Evolutionary conservation across 2,113 vertebrate species (phyloP).

Genomic region (Hemichromis elongatus): DNA sequence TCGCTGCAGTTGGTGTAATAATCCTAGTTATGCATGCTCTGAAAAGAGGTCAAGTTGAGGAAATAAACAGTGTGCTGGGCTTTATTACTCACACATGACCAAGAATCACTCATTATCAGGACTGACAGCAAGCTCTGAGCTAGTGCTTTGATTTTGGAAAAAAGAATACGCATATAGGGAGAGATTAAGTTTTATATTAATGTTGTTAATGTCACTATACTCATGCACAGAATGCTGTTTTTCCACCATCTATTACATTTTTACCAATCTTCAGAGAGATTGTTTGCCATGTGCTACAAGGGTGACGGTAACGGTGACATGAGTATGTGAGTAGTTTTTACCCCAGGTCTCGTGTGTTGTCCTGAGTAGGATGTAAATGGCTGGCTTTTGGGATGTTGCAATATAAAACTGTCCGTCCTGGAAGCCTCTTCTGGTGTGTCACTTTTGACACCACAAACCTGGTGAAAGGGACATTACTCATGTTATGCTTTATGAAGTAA

Average conservation of each 20-base stretch:
- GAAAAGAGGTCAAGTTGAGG: conserved; percentile 38
- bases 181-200: neutral
- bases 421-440: neutral
- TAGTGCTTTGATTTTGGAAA: neutral
- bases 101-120: conserved; percentile 30
- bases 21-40: conserved; percentile 21
- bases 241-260: neutral
- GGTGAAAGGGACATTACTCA: neutral
- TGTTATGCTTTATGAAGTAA: neutral
- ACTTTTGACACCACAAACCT: neutral
- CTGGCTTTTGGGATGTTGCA: neutral
- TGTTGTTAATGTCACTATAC: neutral
- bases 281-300: neutral
- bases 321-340: neutral
- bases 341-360: neutral
- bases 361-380: neutral
- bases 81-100: conserved; percentile 55
- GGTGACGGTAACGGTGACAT: neutral
- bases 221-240: neutral
- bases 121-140: neutral
- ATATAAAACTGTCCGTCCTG: neutral
- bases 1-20: conserved; percentile 16
- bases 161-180: neutral
- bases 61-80: conserved; percentile 47
- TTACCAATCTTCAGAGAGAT: neutral